Conservation (phyloP, 2,113 vertebrate species). For the Tetrax tetrax region DNA sequence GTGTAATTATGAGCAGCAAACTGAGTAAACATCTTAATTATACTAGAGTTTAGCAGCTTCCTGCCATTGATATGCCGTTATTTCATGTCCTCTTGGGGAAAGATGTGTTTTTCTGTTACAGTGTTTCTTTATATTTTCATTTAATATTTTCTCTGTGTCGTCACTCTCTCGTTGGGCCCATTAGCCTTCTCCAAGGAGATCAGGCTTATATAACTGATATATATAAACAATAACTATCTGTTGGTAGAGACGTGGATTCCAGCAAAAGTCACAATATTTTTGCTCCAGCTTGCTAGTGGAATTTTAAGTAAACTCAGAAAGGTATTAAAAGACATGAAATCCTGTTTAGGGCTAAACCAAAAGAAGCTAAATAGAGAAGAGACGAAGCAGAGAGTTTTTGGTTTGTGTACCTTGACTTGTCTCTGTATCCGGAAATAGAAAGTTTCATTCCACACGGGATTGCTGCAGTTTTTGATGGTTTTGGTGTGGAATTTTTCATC, state of each 20-base stretch:
- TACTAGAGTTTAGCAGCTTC: background rate
- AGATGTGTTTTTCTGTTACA: background rate
- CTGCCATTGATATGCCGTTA: background rate
- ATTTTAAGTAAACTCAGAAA: background rate
- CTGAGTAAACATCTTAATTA: background rate
- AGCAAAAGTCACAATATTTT: background rate
- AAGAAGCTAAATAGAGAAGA: background rate
- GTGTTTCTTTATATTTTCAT: background rate
- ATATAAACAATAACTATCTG: background rate
- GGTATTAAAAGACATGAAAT: background rate
- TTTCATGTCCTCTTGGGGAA: background rate
- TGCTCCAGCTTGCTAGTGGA: background rate
- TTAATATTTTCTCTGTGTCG: background rate
- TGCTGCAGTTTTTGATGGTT: slow-evolving; percentile 67
- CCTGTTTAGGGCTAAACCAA: background rate
- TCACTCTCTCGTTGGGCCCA: background rate
- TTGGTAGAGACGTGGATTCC: background rate
- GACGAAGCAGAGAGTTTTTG: background rate
- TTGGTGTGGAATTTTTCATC: slow-evolving; percentile 67
- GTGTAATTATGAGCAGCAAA: background rate
- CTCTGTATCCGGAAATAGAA: slow-evolving; percentile 76
- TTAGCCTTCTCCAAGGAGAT: background rate
- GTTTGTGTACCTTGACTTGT: slow-evolving; percentile 73
- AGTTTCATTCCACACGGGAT: slow-evolving; percentile 81
- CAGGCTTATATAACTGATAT: background rate